Percentiles rank a stretch among this genome's conserved stretches.
Evolutionary conservation across 2,797 vertebrate genomes (phyloP).

Genomic region (Champsocephalus esox): DNA sequence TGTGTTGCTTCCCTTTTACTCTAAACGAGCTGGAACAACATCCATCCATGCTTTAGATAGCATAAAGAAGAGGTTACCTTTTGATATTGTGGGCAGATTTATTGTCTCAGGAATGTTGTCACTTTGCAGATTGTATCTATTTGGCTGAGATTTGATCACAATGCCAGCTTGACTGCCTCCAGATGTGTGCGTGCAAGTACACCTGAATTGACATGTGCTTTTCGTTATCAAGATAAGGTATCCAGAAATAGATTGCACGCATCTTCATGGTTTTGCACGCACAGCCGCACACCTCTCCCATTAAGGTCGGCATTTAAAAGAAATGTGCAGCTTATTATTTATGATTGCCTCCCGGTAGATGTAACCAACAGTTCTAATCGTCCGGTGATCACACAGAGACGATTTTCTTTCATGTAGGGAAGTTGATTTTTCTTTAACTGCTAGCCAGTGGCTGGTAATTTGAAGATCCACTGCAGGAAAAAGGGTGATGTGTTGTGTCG

Average conservation of each 20-base stretch:
- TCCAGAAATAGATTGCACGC: neutral
- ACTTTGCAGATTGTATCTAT: neutral
- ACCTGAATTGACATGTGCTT: neutral
- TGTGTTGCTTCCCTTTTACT: too few species aligned
- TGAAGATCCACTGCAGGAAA: neutral
- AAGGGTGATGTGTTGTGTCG: neutral
- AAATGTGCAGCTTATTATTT: conserved; percentile 18
- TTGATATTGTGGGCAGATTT: neutral
- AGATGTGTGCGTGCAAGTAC: neutral
- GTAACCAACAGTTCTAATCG: conserved; percentile 7
- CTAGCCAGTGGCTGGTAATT: neutral
- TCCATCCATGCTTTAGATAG: too few species aligned
- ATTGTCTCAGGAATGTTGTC: neutral
- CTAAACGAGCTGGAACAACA: too few species aligned
- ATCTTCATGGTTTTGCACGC: neutral
- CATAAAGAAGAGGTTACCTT: neutral
- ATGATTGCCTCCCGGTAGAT: conserved; percentile 12
- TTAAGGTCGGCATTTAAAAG: neutral
- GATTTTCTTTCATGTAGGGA: conserved; percentile 5
- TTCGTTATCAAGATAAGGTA: neutral
- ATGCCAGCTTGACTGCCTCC: neutral
- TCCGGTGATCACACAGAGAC: neutral
- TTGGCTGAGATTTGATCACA: conserved; percentile 1
- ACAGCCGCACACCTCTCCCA: neutral
- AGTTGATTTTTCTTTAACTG: neutral